phyloP scores from a whole-genome alignment of 2,888 invertebrate species.

The Agrilus cyanescens region DNA sequence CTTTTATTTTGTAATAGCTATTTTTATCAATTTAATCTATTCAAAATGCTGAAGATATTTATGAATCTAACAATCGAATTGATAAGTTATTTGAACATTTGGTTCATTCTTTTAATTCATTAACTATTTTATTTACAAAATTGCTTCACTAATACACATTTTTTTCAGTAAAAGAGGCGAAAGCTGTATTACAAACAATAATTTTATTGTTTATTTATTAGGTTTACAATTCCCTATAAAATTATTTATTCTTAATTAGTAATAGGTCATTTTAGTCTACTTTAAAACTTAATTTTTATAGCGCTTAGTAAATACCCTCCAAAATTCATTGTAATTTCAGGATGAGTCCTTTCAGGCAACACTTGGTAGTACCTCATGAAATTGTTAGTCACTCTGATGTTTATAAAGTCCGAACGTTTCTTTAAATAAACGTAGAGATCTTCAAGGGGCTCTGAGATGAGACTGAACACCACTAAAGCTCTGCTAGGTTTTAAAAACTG shows the following conservation, averaged over 20 bases:
- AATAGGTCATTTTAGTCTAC: slow-evolving; percentile 5
- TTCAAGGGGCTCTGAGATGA: slow-evolving; percentile 70
- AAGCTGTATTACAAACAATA: too few relatives aligned
- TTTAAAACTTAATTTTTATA: slow-evolving; percentile 28
- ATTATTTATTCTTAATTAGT: not conserved
- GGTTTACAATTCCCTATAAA: not conserved
- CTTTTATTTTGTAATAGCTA: too few relatives aligned
- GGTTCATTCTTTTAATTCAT: too few relatives aligned
- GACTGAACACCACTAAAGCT: slow-evolving; percentile 75
- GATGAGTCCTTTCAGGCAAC: slow-evolving; percentile 84
- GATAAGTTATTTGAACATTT: too few relatives aligned
- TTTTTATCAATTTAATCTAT: too few relatives aligned
- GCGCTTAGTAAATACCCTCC: slow-evolving; percentile 85
- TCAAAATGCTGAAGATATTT: too few relatives aligned
- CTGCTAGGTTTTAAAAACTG: slow-evolving; percentile 70
- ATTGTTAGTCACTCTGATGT: slow-evolving; percentile 68
- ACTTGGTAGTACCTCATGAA: slow-evolving; percentile 89
- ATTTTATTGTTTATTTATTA: not conserved
- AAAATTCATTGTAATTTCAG: slow-evolving; percentile 81
- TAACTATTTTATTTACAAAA: too few relatives aligned
- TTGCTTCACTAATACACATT: too few relatives aligned
- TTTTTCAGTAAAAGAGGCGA: not conserved
- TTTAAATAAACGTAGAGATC: slow-evolving; percentile 73
- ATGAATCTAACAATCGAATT: too few relatives aligned
- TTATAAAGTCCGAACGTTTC: slow-evolving; percentile 55